A percentile compares a stretch with the other conserved stretches of the same genome.
These are phyloP conservation scores for Antedon mediterranea DNA, from an alignment of 53 echinoderm and acorn worm species.

Conservation along the genomic window DNA sequence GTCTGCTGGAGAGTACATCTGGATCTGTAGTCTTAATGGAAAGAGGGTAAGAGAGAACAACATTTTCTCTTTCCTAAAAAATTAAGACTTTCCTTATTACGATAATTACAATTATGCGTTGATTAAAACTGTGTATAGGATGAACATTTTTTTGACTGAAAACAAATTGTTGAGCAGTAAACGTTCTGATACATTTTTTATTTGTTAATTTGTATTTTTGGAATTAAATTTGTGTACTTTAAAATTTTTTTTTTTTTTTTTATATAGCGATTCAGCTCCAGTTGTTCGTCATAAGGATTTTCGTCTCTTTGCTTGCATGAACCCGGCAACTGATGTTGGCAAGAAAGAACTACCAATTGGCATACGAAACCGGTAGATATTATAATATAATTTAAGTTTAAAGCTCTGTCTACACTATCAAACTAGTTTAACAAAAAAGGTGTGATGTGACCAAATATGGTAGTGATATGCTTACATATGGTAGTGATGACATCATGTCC, in stretches of 20 bases:
- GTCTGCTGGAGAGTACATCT: slow-evolving; percentile 69
- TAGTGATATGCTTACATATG: too few species aligned
- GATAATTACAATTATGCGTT: too few species aligned
- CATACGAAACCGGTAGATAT: slow-evolving; percentile 80
- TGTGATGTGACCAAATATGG: too few species aligned
- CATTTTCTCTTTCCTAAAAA: too few species aligned
- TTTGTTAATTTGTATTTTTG: too few species aligned
- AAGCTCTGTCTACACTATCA: too few species aligned
- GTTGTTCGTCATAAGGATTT: slow-evolving; percentile 70
- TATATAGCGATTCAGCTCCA: slow-evolving; percentile 56
- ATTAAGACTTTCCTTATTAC: too few species aligned
- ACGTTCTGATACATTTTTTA: background rate
- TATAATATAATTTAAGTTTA: too few species aligned
- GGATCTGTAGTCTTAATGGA: slow-evolving; percentile 83
- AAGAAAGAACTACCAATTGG: slow-evolving; percentile 92
- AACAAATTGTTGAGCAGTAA: background rate
- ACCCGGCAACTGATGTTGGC: slow-evolving; percentile 95
- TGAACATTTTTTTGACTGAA: background rate
- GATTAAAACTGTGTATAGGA: background rate
- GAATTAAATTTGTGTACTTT: too few species aligned
- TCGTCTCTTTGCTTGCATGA: slow-evolving; percentile 96
- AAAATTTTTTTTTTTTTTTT: background rate
- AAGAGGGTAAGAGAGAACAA: slow-evolving; percentile 79
- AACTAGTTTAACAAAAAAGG: too few species aligned
- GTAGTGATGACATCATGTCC: too few species aligned